phyloP scores from a whole-genome alignment of 2,888 invertebrate species.

The Aspidiotus destructor region DNA sequence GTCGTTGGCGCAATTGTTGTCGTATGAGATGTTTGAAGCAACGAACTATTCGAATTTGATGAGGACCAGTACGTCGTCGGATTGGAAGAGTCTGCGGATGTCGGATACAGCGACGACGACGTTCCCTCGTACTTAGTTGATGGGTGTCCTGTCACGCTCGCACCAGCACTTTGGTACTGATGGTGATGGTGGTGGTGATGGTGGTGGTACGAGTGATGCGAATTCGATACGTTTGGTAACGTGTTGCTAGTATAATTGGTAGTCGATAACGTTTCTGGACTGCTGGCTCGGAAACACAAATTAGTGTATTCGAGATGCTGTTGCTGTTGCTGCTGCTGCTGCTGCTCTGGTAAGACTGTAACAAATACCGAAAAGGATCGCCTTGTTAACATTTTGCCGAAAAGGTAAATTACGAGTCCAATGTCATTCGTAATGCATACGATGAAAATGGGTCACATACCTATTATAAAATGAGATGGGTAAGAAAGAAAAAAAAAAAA shows the following conservation, averaged over 20 bases:
- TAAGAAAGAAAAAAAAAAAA: no score
- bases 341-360: slow-evolving; percentile 21
- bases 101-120: slow-evolving; percentile 18
- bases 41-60: slow-evolving; percentile 2
- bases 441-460: no score
- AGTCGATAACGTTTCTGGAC: slow-evolving; percentile 12
- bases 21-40: slow-evolving; percentile 2
- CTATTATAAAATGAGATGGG: no score
- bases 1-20: neutral
- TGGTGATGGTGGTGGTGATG: neutral
- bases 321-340: slow-evolving; percentile 12
- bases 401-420: no score
- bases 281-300: slow-evolving; percentile 16
- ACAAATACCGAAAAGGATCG: neutral
- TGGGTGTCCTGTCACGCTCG: slow-evolving; percentile 15
- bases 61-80: slow-evolving; percentile 22
- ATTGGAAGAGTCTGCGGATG: slow-evolving; percentile 19
- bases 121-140: neutral
- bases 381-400: no score
- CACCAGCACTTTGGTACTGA: slow-evolving; percentile 22
- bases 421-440: no score
- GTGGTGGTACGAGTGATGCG: neutral
- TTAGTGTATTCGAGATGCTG: slow-evolving; percentile 2
- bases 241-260: slow-evolving; percentile 9
- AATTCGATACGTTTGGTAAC: slow-evolving; percentile 20